A percentile compares a stretch with the other conserved stretches of the same genome.
Conservation (phyloP, 2,888 invertebrate species). For the Sceliomorpha sp. region DNA sequence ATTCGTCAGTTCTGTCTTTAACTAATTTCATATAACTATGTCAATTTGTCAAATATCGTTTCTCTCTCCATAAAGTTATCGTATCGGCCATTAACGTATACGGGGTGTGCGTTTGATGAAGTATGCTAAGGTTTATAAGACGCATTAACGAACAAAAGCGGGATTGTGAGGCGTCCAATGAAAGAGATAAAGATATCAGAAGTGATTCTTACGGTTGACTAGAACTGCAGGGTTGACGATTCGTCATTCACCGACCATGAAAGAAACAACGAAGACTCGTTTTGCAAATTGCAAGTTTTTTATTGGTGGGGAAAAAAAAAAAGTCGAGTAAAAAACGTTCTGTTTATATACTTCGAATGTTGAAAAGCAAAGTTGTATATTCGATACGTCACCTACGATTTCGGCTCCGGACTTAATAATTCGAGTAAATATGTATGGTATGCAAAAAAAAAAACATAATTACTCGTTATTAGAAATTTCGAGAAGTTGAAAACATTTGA, state of each 20-base stretch:
- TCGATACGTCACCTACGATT: background rate
- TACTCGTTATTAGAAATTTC: too few species aligned
- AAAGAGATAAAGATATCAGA: constrained; percentile 23
- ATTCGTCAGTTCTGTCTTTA: too few species aligned
- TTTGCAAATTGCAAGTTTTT: background rate
- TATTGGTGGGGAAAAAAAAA: too few species aligned
- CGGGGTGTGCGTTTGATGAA: too few species aligned
- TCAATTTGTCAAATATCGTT: too few species aligned
- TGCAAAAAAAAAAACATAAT: too few species aligned
- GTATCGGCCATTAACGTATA: too few species aligned
- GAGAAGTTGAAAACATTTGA: constrained; percentile 2
- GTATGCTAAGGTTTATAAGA: background rate
- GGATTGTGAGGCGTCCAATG: too few species aligned
- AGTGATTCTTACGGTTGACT: constrained; percentile 4
- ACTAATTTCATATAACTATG: too few species aligned
- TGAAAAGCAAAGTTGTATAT: constrained; percentile 1
- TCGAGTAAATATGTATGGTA: constrained; percentile 2
- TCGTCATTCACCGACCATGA: constrained; percentile 19
- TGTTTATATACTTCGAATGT: too few species aligned
- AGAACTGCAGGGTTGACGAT: constrained; percentile 16
- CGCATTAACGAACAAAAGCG: background rate
- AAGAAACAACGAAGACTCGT: constrained; percentile 2
- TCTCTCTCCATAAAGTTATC: too few species aligned
- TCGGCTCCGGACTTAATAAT: background rate
- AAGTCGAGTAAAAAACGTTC: too few species aligned